Conservation (phyloP, 2,797 vertebrate genomes). For the Takifugu rubripes region DNA sequence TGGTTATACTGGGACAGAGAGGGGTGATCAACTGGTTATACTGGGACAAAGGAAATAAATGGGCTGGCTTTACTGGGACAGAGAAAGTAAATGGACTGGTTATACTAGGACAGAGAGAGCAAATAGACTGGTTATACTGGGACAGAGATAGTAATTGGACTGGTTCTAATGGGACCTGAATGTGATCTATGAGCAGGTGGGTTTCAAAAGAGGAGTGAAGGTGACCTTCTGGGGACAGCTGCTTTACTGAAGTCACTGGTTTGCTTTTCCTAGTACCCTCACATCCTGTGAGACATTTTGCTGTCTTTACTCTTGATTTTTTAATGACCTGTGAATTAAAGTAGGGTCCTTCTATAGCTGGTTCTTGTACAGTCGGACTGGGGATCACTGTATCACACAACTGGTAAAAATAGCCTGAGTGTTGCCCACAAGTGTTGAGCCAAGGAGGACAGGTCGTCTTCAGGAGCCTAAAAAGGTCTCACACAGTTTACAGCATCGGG, state of each 20-base stretch:
- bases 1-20: no score
- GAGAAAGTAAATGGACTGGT: no score
- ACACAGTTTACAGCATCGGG: conserved; percentile 8
- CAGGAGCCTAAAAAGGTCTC: conserved; percentile 76
- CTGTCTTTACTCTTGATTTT: background rate
- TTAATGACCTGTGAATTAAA: conserved; percentile 16
- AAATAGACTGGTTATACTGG: no score
- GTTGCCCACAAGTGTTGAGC: conserved; percentile 58
- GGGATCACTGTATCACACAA: conserved; percentile 51
- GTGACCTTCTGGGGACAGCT: background rate
- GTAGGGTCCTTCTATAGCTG: conserved; percentile 26
- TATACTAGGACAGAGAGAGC: no score
- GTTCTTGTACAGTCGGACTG: conserved; percentile 59
- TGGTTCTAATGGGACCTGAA: no score
- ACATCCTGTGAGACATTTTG: background rate
- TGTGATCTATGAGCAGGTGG: no score
- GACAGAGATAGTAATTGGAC: no score
- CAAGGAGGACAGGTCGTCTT: conserved; percentile 52
- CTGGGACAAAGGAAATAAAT: no score
- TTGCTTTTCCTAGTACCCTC: background rate
- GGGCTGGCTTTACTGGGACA: no score
- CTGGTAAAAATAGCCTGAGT: conserved; percentile 71
- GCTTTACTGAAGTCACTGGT: background rate
- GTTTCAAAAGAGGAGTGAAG: background rate
- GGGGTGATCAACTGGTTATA: no score